These are phyloP conservation scores for Trogon surrucura DNA, from an alignment of 2,113 vertebrate genomes.

Conservation along the genomic window DNA sequence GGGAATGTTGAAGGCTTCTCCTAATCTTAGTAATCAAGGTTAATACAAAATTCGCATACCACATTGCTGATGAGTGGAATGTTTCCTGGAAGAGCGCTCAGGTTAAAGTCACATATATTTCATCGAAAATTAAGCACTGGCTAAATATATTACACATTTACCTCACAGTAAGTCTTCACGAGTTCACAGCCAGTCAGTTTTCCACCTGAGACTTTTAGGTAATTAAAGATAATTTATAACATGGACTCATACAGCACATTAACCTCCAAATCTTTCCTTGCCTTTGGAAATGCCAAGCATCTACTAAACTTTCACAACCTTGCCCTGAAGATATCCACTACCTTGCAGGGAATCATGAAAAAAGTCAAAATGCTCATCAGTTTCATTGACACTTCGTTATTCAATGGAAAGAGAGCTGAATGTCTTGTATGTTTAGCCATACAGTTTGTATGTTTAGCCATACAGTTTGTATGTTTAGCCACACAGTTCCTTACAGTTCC, in stretches of 20 bases:
- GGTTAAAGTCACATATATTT: neutral
- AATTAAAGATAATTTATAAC: neutral
- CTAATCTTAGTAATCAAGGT: conserved; percentile 39
- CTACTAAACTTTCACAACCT: neutral
- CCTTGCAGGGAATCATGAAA: neutral
- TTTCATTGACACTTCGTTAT: neutral
- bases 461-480: neutral
- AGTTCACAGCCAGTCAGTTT: neutral
- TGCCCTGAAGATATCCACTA: neutral
- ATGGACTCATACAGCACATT: neutral
- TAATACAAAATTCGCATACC: conserved; percentile 47
- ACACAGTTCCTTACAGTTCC: neutral
- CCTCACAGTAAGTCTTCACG: neutral
- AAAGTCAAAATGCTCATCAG: neutral
- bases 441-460: neutral
- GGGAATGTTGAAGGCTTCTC: neutral
- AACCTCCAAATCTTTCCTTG: neutral
- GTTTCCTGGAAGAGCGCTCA: neutral
- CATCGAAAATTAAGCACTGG: neutral
- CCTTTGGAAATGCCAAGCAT: neutral
- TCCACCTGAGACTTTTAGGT: neutral
- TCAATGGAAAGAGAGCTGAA: neutral
- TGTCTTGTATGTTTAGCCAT: neutral
- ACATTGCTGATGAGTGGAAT: neutral
- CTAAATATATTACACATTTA: conserved; percentile 12